Evolutionary conservation across 2,888 invertebrate genomes (phyloP), one percentile per base, ranked within the genome.

Genomic region (Myopa testacea): DNA sequence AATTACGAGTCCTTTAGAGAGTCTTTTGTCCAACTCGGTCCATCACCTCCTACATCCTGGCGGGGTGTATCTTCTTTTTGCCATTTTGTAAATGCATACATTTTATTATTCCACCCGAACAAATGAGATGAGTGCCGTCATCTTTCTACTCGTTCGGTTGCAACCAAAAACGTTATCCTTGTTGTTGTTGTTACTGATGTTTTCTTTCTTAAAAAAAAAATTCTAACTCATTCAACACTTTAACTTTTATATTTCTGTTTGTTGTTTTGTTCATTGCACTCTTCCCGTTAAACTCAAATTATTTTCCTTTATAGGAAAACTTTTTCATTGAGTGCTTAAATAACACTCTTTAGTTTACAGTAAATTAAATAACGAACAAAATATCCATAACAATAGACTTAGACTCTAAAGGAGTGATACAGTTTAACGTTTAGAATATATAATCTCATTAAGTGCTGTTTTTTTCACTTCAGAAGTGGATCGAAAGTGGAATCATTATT

Each of bases 1-100:
- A 55, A 10, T 16, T 10, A 55, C 55, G 55, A 16, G 55, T 55
- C 55, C 2, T 16, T 55, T 16, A 55, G 1, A 14, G 10, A 26
- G 26, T 26, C 26, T 26, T 2, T 26, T 26, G 26, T 26, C 26
- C 26, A 26, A 26, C 26, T 26, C 26, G 26, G 26, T 2, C 26
- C 26, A 26, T 26, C 26, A 26, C 26, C 26, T 26, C 26, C 26
- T 2, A 26, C 26, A 26, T 2, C 2, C 26, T 26, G 26, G 26
- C 26, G 2, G 26, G 16, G 8, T 45, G 45, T 40, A 45, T n/a
- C 19, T 45, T 14, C 34, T 63, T 38, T 58, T 34, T 16, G 34
- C 40, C 7, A 14, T 73, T 60, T 62, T 10, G 26, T 40, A 58
- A 62, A 38, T 60, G 62, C 72, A 72, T 63, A 63, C 19, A 63